Base-by-base conservation (phyloP, 2,888 invertebrate genomes). In the Ceraclea dissimilis region DNA sequence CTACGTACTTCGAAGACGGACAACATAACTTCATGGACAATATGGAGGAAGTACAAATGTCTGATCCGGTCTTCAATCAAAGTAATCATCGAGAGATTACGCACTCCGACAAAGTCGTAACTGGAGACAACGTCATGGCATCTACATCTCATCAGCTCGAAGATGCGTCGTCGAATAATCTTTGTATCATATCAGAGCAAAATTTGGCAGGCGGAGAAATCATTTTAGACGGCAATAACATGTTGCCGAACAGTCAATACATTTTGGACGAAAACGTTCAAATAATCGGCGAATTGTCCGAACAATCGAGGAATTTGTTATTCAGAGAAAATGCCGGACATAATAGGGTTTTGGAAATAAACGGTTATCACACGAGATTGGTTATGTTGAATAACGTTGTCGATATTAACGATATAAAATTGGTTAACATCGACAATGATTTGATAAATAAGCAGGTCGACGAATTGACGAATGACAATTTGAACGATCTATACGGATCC, bases 231-330 rank as follows among this genome's bases (percentile, higher is more conserved):
- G 16, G 5, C 6, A 17, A 21, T 6, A 8, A 47, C 17, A 49
- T 49, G 49, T 17, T 16, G 16, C 10, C 2, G 6, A 47, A 19
- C 18, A 18, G 18, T 8, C 47, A 39, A 19, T 56, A 48, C 18
- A 48, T 56, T 6, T 49, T 56, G n/a, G 46, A 48, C 19, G 49
- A 56, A 8, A 34, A 34, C 20, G 49, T 44, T n/a, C 44, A 56
- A 51, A 39, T 56, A 10, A 51, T 51, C 1, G 56, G 56, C 31
- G 51, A 56, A 33, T 17, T 56, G 13, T 22, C 34, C 2, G 56
- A 48, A 16, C 18, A 51, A 17, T 50, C 51, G 2, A 18, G 39
- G 18, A 56, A 33, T 19, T 31, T 51, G n/a, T 26, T 56, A 16
- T 34, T 56, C 34, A 44, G 48, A 20, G 34, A 22, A 17, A 33